Conservation (phyloP, 2,888 invertebrate species). For the Tethea ocularis region DNA sequence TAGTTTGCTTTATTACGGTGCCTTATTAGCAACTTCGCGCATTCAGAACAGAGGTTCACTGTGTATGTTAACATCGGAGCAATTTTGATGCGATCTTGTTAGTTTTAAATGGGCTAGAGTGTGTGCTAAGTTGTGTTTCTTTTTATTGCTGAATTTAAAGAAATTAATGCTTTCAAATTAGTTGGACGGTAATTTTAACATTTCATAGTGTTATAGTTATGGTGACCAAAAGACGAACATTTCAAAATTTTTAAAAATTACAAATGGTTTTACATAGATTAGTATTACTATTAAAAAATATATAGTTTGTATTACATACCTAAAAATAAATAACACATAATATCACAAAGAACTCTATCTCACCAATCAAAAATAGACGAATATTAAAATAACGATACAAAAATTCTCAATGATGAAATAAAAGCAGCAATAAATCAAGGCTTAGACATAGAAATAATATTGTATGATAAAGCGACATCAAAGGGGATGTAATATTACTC, state of each 20-base stretch:
- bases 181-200: no score
- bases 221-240: no score
- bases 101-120: constrained; percentile 1
- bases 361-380: neutral
- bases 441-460: neutral
- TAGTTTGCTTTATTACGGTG: constrained; percentile 23
- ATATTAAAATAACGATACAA: neutral
- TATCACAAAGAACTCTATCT: no score
- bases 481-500: constrained; percentile 5
- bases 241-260: no score
- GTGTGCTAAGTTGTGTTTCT: neutral
- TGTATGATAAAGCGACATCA: constrained; percentile 1
- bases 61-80: constrained; percentile 11
- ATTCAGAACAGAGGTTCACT: constrained; percentile 2
- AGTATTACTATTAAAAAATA: no score
- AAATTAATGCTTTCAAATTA: neutral
- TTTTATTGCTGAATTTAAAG: neutral
- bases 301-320: no score
- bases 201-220: no score
- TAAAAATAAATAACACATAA: no score
- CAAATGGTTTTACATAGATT: no score
- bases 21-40: constrained; percentile 14
- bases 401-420: neutral
- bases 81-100: constrained; percentile 13
- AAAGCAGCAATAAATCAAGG: neutral